Evolutionary conservation across 1,140 invertebrate species (phyloP), one percentile per base, ranked within the genome.

Genomic region (Pseudomyrmex cubaensis): DNA sequence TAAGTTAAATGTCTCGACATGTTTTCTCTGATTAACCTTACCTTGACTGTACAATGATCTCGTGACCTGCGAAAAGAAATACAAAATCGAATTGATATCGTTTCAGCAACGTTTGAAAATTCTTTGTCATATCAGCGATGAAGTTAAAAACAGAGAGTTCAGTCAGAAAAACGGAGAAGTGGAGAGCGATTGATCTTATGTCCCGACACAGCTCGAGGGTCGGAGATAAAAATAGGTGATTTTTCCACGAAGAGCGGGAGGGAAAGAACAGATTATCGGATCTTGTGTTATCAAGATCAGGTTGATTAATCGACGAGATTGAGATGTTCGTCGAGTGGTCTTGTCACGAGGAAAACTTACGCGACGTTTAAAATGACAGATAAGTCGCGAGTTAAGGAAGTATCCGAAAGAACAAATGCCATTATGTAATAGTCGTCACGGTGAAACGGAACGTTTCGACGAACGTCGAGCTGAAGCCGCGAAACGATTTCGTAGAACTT

Each of bases 11-110:
- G 22, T 35, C 22, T 87, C 77, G 83, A 22, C 44, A 12, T 57
- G 59, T n/a, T 35, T 57, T 63, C 54, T 78, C 52, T 73, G 54
- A 67, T 59, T 64, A 66, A 80, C 17, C 87, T 91, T 90, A 91
- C 92, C 90, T 92, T 93, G 91, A 72, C 86, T 91, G 87, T 92
- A 91, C 62, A 93, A 90, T 5, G 92, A 90, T 85, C 92, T 93
- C 44, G 91, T 89, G 62, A 92, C 84, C 93, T 94, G 66, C 17
- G 90, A 92, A 87, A 83, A 73, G n/a, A 87, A 48, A 82, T 25
- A 54, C 12, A 67, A 56, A 56, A 15, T 2, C 50, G 13, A 48
- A 61, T 62, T 44, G 61, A 4, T 67, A 2, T 78, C 4, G 44
- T 61, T 69, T 7, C 13, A 25, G 2, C 17, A n/a, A 17, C 57